Evolutionary conservation across 2,797 vertebrate species (phyloP), one percentile per base, ranked within the genome.

Genomic region (Ctenosaura bakeri): DNA sequence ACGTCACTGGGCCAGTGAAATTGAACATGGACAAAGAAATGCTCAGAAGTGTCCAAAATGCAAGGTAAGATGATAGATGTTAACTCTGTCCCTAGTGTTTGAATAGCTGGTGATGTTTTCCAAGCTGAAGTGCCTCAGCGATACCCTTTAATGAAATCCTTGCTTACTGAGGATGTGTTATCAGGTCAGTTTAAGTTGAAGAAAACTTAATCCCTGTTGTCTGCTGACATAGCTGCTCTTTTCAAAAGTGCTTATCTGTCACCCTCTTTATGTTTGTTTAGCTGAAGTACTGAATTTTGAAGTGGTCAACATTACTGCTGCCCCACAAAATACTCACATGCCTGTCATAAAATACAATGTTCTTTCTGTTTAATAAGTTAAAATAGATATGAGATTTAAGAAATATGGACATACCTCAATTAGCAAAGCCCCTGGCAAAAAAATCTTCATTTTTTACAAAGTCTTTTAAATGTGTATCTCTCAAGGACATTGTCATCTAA

Each of bases 21-120:
- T 99, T 6, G 98, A 99, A 94, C 98, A 99, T 0, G 99, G 99
- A 38, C 99, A 99, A 95, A 98, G 99, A 94, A 99, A 99, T 73
- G 99, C 99, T 90, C 99, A 99, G 96, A 99, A 99, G 94, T 99
- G 99, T 97, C 99, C 99, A 35, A 98, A 98, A 94, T 99, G 99
- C 98, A 99, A 98, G 98, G 99, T 99, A 92, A 95, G 96, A 9
- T 95, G 38, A 38, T 1, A 18, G 38, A 26, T 76, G 1, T 59
- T 42, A 59, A 46, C 14, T 35, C 20, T 3, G 20, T 76, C 32
- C 76, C 32, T 38, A 32, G 16, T 22, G 24, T 24, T 62, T 32
- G 18, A 85, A 62, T 52, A n/a, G 16, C 64, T 42, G 35, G 18
- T 38, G 80, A 35, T 56, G 24, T 84, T 84, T 73, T 66, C 35